phyloP scores from a whole-genome alignment of 2,797 vertebrate species.

The Coreius guichenoti region DNA sequence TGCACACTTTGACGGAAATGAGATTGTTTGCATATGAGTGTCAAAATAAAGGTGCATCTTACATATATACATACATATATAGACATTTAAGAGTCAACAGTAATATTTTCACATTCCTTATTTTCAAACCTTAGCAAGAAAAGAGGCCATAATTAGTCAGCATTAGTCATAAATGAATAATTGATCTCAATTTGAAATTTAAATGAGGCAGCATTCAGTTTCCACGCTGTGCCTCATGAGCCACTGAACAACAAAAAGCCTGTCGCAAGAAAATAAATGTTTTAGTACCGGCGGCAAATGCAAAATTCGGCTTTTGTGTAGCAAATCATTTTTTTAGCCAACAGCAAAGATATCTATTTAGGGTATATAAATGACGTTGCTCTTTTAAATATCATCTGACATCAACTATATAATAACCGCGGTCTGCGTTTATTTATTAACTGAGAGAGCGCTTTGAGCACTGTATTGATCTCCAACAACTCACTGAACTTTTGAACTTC shows the following conservation, averaged over 20 bases:
- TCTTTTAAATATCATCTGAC: slow-evolving; percentile 11
- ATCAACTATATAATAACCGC: not conserved
- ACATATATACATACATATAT: too few relatives aligned
- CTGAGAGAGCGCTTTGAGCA: not conserved
- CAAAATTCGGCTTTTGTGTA: slow-evolving; percentile 54
- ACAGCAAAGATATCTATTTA: slow-evolving; percentile 57
- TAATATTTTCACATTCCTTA: slow-evolving; percentile 57
- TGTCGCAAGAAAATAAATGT: slow-evolving; percentile 73
- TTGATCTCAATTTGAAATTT: slow-evolving; percentile 79
- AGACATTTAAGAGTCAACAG: slow-evolving; percentile 17
- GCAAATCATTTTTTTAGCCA: slow-evolving; percentile 66
- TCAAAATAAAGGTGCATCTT: too few relatives aligned
- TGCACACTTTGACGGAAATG: too few relatives aligned
- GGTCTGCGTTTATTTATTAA: not conserved
- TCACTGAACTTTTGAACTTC: slow-evolving; percentile 39
- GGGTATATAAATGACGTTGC: not conserved
- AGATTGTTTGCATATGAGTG: too few relatives aligned
- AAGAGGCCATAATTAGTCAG: slow-evolving; percentile 75
- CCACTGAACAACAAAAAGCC: slow-evolving; percentile 74
- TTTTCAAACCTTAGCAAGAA: slow-evolving; percentile 52
- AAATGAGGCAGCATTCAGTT: slow-evolving; percentile 70
- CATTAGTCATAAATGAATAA: slow-evolving; percentile 79
- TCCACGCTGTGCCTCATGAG: slow-evolving; percentile 59
- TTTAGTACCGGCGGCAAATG: slow-evolving; percentile 68
- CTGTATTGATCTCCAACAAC: slow-evolving; percentile 42